A percentile compares a stretch with the other conserved stretches of the same genome.
Evolutionary conservation across 2,888 invertebrate genomes (phyloP).

Genomic region (Lobophora halterata): DNA sequence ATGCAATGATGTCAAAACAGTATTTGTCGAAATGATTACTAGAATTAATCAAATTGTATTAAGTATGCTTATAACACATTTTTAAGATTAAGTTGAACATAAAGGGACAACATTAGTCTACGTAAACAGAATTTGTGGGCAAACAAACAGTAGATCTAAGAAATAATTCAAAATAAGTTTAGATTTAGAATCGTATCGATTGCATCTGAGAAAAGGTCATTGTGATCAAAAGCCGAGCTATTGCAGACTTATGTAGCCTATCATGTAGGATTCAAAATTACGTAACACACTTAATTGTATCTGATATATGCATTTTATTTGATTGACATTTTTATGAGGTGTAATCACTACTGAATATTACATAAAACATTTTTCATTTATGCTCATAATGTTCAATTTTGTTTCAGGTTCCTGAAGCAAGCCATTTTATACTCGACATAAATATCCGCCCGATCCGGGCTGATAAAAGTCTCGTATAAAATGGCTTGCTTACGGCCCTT

Average conservation of each 20-base stretch:
- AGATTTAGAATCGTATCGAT: slow-evolving; percentile 21
- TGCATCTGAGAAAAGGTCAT: slow-evolving; percentile 14
- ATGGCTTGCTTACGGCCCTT: too few species aligned
- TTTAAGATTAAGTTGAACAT: slow-evolving; percentile 10
- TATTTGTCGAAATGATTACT: slow-evolving; percentile 25
- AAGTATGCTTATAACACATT: slow-evolving; percentile 17
- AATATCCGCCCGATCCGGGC: too few species aligned
- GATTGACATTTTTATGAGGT: too few species aligned
- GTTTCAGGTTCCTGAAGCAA: too few species aligned
- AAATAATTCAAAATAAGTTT: slow-evolving; percentile 15
- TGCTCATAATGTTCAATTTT: too few species aligned
- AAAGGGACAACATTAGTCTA: slow-evolving; percentile 2
- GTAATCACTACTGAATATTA: too few species aligned
- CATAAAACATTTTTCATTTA: too few species aligned
- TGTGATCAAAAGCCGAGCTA: slow-evolving; percentile 17
- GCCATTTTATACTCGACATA: too few species aligned
- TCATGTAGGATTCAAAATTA: too few species aligned
- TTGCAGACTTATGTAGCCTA: neutral
- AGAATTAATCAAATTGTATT: slow-evolving; percentile 24
- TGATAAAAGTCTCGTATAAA: too few species aligned
- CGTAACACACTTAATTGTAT: too few species aligned
- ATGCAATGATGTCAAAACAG: slow-evolving; percentile 28
- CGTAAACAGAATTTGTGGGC: slow-evolving; percentile 6
- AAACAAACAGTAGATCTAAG: slow-evolving; percentile 13
- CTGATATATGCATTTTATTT: too few species aligned